These are phyloP conservation scores for Telmatochromis sp. DNA, from an alignment of 2,113 vertebrate genomes.

Conservation along the genomic window DNA sequence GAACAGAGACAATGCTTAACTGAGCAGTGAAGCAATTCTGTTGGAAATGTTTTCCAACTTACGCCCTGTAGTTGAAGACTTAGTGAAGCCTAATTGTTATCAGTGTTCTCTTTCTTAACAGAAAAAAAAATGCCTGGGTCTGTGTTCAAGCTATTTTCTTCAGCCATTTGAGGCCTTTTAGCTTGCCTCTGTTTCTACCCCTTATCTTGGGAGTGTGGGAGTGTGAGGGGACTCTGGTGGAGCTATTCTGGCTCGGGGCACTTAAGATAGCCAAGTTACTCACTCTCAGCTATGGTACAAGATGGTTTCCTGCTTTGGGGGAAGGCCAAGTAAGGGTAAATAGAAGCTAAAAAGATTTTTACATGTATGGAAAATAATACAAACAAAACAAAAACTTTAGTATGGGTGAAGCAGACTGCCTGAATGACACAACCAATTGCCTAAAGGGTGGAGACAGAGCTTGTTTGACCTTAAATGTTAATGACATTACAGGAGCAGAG, in stretches of 20 bases:
- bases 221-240: background rate
- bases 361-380: background rate
- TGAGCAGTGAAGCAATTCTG: background rate
- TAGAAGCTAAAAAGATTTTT: background rate
- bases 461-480: conserved; percentile 54
- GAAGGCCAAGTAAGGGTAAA: background rate
- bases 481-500: conserved; percentile 51
- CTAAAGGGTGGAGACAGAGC: conserved; percentile 16
- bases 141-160: background rate
- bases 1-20: conserved; percentile 2
- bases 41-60: conserved; percentile 28
- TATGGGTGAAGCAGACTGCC: background rate
- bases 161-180: background rate
- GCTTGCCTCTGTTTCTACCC: background rate
- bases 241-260: background rate
- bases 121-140: background rate
- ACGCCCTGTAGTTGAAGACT: conserved; percentile 2
- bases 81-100: conserved; percentile 23
- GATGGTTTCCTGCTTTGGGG: conserved; percentile 31
- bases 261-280: conserved; percentile 19
- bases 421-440: background rate
- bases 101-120: background rate
- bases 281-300: conserved; percentile 19
- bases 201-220: background rate
- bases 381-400: background rate